Conservation (phyloP, 1,140 invertebrate species). For the Brachionus asplanchnoidis region DNA sequence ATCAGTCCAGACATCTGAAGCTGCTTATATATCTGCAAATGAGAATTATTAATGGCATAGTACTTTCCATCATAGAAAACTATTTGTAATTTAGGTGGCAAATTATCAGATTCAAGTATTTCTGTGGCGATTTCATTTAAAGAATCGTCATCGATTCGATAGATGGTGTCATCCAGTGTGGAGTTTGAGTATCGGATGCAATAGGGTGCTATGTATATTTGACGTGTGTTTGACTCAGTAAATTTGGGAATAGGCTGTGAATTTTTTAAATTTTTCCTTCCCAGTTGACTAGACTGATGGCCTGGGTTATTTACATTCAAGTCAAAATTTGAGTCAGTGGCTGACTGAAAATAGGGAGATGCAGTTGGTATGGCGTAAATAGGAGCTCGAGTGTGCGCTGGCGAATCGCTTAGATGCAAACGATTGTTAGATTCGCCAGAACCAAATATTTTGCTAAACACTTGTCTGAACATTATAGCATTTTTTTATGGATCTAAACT, state of each 20-base stretch:
- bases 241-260: not conserved
- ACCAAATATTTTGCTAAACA: slow-evolving; percentile 17
- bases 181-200: slow-evolving; percentile 34
- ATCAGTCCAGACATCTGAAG: slow-evolving; percentile 28
- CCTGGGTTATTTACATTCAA: not conserved
- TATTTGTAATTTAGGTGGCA: slow-evolving; percentile 38
- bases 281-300: not conserved
- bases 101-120: slow-evolving; percentile 40
- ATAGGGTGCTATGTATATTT: slow-evolving; percentile 38
- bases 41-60: slow-evolving; percentile 37
- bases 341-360: slow-evolving; percentile 18
- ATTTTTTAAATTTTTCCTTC: not conserved
- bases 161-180: slow-evolving; percentile 15
- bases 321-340: not conserved
- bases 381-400: not conserved
- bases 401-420: not conserved
- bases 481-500: not conserved
- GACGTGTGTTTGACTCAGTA: slow-evolving; percentile 29
- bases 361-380: slow-evolving; percentile 14
- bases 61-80: slow-evolving; percentile 38
- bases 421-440: not conserved
- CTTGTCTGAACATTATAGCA: slow-evolving; percentile 33
- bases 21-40: slow-evolving; percentile 41
- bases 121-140: slow-evolving; percentile 31
- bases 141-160: slow-evolving; percentile 38